Evolutionary conservation across 2,888 invertebrate genomes (phyloP).

Genomic region (Rhagium mordax): DNA sequence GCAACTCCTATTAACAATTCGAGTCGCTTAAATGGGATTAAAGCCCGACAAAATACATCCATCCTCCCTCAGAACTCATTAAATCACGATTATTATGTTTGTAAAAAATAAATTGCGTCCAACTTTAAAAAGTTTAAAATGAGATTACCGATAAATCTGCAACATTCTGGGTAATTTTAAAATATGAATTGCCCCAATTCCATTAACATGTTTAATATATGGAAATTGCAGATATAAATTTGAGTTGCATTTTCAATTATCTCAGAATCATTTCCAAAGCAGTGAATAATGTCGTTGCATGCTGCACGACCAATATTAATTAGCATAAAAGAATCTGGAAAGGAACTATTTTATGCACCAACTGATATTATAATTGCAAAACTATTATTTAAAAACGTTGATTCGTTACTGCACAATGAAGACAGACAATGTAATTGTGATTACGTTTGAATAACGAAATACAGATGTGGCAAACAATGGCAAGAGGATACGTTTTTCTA

Average conservation of each 20-base stretch:
- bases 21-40: neutral
- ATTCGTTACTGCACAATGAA: too few relatives aligned
- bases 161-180: slow-evolving; percentile 39
- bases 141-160: slow-evolving; percentile 36
- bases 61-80: neutral
- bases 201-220: slow-evolving; percentile 40
- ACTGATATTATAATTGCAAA: too few relatives aligned
- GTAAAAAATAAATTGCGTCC: neutral
- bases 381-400: neutral
- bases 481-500: too few relatives aligned
- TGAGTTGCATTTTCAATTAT: slow-evolving; percentile 40
- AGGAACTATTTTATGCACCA: neutral
- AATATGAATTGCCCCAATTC: slow-evolving; percentile 32
- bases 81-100: slow-evolving; percentile 3
- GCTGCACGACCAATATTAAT: slow-evolving; percentile 13
- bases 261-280: slow-evolving; percentile 31
- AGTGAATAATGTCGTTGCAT: slow-evolving; percentile 30
- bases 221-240: slow-evolving; percentile 41
- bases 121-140: slow-evolving; percentile 14
- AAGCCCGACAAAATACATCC: neutral
- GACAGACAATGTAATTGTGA: neutral
- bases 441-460: neutral
- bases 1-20: neutral
- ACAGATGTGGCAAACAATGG: too few relatives aligned
- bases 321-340: slow-evolving; percentile 4